These are phyloP conservation scores for Rachycentron canadum DNA, from an alignment of 2,797 vertebrate genomes.

Conservation along the genomic window DNA sequence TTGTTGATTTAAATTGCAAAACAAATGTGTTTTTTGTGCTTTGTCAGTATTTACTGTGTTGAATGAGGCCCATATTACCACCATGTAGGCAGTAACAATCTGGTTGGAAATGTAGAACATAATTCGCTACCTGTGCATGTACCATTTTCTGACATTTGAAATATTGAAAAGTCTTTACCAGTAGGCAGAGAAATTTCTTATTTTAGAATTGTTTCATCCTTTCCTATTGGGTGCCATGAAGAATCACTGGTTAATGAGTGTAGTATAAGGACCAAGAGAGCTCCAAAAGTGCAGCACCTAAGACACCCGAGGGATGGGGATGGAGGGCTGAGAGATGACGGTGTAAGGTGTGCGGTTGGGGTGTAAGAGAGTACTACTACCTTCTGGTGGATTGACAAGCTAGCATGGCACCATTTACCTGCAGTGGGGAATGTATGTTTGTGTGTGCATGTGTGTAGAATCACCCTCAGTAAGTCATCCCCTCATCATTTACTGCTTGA, in stretches of 20 bases:
- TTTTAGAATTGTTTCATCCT: background rate
- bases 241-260: conserved; percentile 23
- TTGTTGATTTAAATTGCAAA: background rate
- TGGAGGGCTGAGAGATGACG: conserved; percentile 40
- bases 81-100: background rate
- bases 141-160: conserved; percentile 12
- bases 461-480: conserved; percentile 45
- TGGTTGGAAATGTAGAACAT: conserved; percentile 17
- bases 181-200: background rate
- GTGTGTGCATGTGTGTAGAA: conserved; percentile 36
- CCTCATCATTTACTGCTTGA: conserved; percentile 48
- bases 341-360: conserved; percentile 20
- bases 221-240: conserved; percentile 3
- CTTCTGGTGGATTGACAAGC: conserved; percentile 57
- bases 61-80: conserved; percentile 8
- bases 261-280: conserved; percentile 18
- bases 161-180: background rate
- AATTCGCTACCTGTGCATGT: conserved; percentile 8
- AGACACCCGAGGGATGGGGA: conserved; percentile 25
- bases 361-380: conserved; percentile 42
- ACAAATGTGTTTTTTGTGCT: background rate
- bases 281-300: conserved; percentile 40
- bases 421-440: conserved; percentile 45
- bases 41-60: background rate
- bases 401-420: conserved; percentile 65